A percentile compares a stretch with the other conserved stretches of the same genome.
These are phyloP conservation scores for Cecropterus lyciades DNA, from an alignment of 1,140 invertebrate species.

Conservation along the genomic window DNA sequence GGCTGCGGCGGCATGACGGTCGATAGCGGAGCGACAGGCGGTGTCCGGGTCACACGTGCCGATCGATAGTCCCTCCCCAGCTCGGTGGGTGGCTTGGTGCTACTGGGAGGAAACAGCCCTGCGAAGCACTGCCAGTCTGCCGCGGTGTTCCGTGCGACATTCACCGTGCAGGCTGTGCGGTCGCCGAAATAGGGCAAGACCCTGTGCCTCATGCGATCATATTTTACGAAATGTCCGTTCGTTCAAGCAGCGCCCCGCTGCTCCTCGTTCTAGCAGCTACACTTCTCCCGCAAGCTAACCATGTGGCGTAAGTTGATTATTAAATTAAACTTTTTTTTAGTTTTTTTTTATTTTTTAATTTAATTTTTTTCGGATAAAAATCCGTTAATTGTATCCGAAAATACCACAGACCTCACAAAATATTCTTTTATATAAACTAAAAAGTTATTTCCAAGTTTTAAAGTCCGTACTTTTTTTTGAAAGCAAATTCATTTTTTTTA, in stretches of 20 bases:
- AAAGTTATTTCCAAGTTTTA: too few species aligned
- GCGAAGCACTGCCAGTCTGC: conserved; percentile 51
- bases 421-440: too few species aligned
- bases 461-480: too few species aligned
- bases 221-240: conserved; percentile 64
- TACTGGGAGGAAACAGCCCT: conserved; percentile 16
- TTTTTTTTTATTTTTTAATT: too few species aligned
- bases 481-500: too few species aligned
- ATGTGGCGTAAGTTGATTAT: conserved; percentile 67
- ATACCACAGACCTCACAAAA: too few species aligned
- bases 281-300: conserved; percentile 65
- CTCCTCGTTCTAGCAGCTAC: conserved; percentile 65
- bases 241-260: conserved; percentile 63
- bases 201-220: conserved; percentile 49
- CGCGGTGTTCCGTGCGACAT: conserved; percentile 55
- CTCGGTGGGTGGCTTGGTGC: conserved; percentile 2
- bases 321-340: too few species aligned
- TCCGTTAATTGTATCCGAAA: too few species aligned
- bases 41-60: conserved; percentile 63
- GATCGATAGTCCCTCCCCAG: conserved; percentile 49
- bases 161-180: conserved; percentile 39
- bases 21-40: conserved; percentile 67
- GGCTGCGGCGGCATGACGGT: conserved; percentile 64
- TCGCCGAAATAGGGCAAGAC: background rate
- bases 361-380: too few species aligned